Evolutionary conservation across 1,140 invertebrate species (phyloP).

Genomic region (Condylostylus longicornis): DNA sequence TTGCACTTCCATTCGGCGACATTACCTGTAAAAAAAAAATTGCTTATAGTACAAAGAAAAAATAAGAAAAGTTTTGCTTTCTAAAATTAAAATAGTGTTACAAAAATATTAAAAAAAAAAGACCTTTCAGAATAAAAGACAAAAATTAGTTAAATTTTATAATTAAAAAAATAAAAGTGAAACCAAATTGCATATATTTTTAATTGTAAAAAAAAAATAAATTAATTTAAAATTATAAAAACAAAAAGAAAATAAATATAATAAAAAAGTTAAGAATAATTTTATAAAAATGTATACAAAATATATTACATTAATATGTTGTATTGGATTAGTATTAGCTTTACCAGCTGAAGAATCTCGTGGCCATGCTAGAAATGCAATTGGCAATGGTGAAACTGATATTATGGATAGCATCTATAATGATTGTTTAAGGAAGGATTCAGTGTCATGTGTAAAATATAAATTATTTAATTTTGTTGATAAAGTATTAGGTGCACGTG

Average conservation of each 20-base stretch:
- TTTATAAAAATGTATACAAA: conserved; percentile 24
- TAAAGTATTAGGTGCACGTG: conserved; percentile 60
- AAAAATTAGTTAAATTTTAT: conserved; percentile 1
- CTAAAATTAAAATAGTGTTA: conserved; percentile 14
- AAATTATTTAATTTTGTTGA: conserved; percentile 70
- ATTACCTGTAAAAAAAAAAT: conserved; percentile 18
- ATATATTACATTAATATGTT: conserved; percentile 34
- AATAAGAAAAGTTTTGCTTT: too few species aligned
- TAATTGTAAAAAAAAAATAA: not conserved
- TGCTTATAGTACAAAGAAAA: conserved; percentile 14
- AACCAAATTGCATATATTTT: conserved; percentile 5
- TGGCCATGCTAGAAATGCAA: conserved; percentile 38
- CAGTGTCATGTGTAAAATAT: conserved; percentile 64
- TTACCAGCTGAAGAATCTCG: conserved; percentile 50
- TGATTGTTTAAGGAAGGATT: conserved; percentile 65
- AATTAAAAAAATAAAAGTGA: conserved; percentile 8
- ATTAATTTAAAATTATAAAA: conserved; percentile 7
- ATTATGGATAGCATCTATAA: conserved; percentile 55
- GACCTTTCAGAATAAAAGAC: not conserved
- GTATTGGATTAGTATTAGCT: conserved; percentile 37
- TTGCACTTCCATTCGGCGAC: conserved; percentile 30
- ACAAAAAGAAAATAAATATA: conserved; percentile 16
- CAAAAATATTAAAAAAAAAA: too few species aligned
- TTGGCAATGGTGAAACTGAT: conserved; percentile 55
- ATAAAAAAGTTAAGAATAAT: conserved; percentile 14